Conservation (phyloP, 2,797 vertebrate species). For the Phylloscopus collybita region DNA sequence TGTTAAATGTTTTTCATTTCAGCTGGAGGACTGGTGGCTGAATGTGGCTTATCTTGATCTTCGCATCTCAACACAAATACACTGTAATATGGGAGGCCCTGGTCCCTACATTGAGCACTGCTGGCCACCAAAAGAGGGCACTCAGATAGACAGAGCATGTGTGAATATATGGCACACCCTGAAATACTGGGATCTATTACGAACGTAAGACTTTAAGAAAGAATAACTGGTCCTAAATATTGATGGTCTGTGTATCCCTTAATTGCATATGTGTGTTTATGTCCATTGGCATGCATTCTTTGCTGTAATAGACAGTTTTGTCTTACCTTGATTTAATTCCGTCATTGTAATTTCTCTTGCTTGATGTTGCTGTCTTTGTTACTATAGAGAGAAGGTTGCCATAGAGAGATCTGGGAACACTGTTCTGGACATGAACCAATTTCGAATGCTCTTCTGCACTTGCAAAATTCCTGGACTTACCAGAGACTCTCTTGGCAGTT, state of each 20-base stretch:
- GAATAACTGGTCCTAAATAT: background rate
- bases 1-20: constrained; percentile 39
- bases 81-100: constrained; percentile 90
- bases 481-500: constrained; percentile 86
- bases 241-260: background rate
- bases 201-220: constrained; percentile 79
- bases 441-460: constrained; percentile 91
- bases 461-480: constrained; percentile 91
- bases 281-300: background rate
- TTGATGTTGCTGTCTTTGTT: constrained; percentile 23
- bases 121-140: constrained; percentile 89
- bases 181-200: constrained; percentile 91
- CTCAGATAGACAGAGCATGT: constrained; percentile 86
- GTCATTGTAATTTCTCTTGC: background rate
- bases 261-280: background rate
- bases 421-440: constrained; percentile 92
- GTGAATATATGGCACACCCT: constrained; percentile 85
- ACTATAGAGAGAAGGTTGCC: constrained; percentile 85
- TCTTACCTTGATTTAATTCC: constrained; percentile 5
- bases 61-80: constrained; percentile 89
- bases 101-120: constrained; percentile 87
- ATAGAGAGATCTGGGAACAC: constrained; percentile 82
- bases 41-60: constrained; percentile 89
- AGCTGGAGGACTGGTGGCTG: constrained; percentile 99
- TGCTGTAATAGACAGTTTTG: background rate